A percentile compares a stretch with the other conserved stretches of the same genome.
These are phyloP conservation scores for Trissoscelio sp. DNA, from an alignment of 2,888 invertebrate species.

Conservation along the genomic window DNA sequence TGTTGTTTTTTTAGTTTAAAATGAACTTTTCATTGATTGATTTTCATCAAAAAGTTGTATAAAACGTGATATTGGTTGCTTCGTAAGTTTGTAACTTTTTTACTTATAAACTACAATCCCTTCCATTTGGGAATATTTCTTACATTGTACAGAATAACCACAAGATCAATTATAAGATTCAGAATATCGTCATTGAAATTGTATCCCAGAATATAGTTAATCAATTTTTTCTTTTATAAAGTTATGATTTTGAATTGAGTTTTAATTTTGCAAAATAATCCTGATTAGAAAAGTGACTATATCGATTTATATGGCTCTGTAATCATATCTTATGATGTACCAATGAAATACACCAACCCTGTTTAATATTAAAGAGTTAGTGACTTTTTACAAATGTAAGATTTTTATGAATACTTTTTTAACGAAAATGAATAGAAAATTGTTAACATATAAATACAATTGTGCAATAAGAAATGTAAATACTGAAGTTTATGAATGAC, in stretches of 20 bases:
- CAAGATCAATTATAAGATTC: too few species aligned
- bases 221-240: too few species aligned
- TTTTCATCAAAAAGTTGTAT: constrained; percentile 45
- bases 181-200: too few species aligned
- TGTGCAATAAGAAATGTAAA: neutral
- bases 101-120: constrained; percentile 41
- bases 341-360: constrained; percentile 49
- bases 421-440: too few species aligned
- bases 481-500: constrained; percentile 9
- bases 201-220: too few species aligned
- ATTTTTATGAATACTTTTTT: constrained; percentile 2
- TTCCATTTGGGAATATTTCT: constrained; percentile 25
- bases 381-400: constrained; percentile 33
- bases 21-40: constrained; percentile 29
- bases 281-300: too few species aligned
- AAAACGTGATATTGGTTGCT: constrained; percentile 32
- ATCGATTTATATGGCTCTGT: too few species aligned
- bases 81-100: constrained; percentile 6
- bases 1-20: too few species aligned
- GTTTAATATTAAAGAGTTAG: constrained; percentile 42
- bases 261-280: too few species aligned
- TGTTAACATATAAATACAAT: too few species aligned
- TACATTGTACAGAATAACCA: too few species aligned
- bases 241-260: constrained; percentile 20
- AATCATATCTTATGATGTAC: too few species aligned